Evolutionary conservation across 2,113 vertebrate species (phyloP), one percentile per base, ranked within the genome.

Genomic region (Lethenteron camtschaticum): DNA sequence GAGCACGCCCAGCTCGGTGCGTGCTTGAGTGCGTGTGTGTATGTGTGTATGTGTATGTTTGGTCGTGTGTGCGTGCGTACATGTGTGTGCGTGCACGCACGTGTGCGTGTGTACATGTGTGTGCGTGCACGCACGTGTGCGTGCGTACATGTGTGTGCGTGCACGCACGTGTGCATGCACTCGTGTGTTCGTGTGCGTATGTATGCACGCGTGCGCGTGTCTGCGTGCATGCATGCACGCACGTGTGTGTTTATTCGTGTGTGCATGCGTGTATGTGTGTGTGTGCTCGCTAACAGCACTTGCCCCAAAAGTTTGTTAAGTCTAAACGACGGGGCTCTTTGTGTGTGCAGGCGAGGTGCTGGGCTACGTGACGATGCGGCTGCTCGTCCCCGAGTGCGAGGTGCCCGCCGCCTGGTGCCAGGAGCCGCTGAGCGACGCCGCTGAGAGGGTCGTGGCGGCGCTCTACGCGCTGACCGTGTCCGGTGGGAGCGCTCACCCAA

Each of bases 351-450:
- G 87, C 68, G 77, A 77, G 55, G 82, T 96, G 55, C 85, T 92
- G 60, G 90, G 87, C 74, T 85, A 96, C 0, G 86, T 99, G 78
- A 95, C 88, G 18, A 75, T 99, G 74, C 88, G 94, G 11, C 75
- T 92, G 77, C 79, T 95, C 78, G 92, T 89, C 72, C 94, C 94
- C 0, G 87, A 89, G 58, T 99, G 91, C 76, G 80, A 79, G 8
- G 75, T 99, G 66, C 88, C 95, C 69, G 77, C 80, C 14, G 87
- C 86, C 3, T 99, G 94, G 94, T 85, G 78, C 63, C 84, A 95
- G 70, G 94, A 99, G 71, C 87, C 89, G 69, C 78, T 96, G 73
- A 74, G 81, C 2, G 76, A 80, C 57, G 91, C 94, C 55, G 81
- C 87, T 56, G 80, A 79, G 70, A 85, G 94, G 70, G 86, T 83